Evolutionary conservation across 1,140 invertebrate genomes (phyloP).

Genomic region (Lethrus apterus): DNA sequence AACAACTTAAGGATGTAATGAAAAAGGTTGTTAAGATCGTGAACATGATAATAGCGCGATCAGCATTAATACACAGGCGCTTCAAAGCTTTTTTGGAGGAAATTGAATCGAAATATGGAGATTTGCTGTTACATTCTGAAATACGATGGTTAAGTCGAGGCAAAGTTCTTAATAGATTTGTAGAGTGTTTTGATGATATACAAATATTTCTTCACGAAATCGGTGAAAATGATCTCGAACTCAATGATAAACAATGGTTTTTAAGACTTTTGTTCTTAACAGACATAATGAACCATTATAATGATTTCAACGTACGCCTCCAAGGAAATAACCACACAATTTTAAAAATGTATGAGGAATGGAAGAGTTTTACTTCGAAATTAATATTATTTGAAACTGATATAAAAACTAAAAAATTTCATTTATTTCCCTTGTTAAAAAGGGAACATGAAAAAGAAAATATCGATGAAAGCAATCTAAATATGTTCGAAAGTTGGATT

Average conservation of each 20-base stretch:
- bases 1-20: constrained; percentile 16
- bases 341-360: too few relatives aligned
- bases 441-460: too few relatives aligned
- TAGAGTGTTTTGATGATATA: too few relatives aligned
- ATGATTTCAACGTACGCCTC: constrained; percentile 20
- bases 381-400: too few relatives aligned
- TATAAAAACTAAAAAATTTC: constrained; percentile 11
- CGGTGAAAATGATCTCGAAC: constrained; percentile 22
- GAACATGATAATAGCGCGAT: constrained; percentile 23
- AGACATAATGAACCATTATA: constrained; percentile 22
- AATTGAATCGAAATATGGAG: constrained; percentile 1
- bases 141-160: constrained; percentile 13
- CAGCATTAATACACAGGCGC: constrained; percentile 10
- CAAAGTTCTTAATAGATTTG: too few relatives aligned
- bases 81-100: constrained; percentile 7
- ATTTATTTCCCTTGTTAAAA: background rate
- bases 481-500: too few relatives aligned
- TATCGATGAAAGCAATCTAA: too few relatives aligned
- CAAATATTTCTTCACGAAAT: too few relatives aligned
- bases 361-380: constrained; percentile 21
- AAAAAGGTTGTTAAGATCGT: constrained; percentile 23
- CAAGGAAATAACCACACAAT: constrained; percentile 22
- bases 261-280: constrained; percentile 21
- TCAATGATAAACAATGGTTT: constrained; percentile 23
- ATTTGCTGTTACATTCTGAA: constrained; percentile 13